phyloP scores from a whole-genome alignment of 2,797 vertebrate species.

The Ambastaia sidthimunki region DNA sequence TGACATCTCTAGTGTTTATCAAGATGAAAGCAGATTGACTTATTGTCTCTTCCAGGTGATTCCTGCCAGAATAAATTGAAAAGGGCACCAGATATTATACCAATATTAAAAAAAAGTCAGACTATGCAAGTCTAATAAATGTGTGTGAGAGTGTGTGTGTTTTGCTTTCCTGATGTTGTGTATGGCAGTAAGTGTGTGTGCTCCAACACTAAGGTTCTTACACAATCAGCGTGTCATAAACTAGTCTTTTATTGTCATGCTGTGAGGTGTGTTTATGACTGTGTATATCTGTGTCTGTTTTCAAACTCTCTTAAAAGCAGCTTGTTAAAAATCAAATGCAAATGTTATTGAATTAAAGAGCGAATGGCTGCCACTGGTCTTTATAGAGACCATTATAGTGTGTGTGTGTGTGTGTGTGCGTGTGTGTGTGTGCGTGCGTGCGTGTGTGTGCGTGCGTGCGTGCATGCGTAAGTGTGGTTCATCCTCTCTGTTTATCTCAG shows the following conservation, averaged over 20 bases:
- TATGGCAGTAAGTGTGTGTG: background rate
- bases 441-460: background rate
- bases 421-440: background rate
- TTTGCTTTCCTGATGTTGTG: background rate
- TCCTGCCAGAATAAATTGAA: too few relatives aligned
- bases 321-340: slow-evolving; percentile 75
- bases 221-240: slow-evolving; percentile 78
- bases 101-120: too few relatives aligned
- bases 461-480: background rate
- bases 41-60: too few relatives aligned
- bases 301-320: slow-evolving; percentile 69
- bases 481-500: too few relatives aligned
- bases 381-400: slow-evolving; percentile 42
- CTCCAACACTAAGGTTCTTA: slow-evolving; percentile 63
- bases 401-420: background rate
- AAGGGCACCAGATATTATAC: too few relatives aligned
- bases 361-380: slow-evolving; percentile 70
- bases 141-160: background rate
- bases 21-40: too few relatives aligned
- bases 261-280: slow-evolving; percentile 77
- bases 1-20: too few relatives aligned
- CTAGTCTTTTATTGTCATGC: slow-evolving; percentile 80
- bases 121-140: background rate
- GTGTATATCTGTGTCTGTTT: slow-evolving; percentile 62
- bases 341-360: slow-evolving; percentile 76